A percentile compares a stretch with the other conserved stretches of the same genome.
Evolutionary conservation across 2,888 invertebrate genomes (phyloP).

Genomic region (Parasteatoda lunata): DNA sequence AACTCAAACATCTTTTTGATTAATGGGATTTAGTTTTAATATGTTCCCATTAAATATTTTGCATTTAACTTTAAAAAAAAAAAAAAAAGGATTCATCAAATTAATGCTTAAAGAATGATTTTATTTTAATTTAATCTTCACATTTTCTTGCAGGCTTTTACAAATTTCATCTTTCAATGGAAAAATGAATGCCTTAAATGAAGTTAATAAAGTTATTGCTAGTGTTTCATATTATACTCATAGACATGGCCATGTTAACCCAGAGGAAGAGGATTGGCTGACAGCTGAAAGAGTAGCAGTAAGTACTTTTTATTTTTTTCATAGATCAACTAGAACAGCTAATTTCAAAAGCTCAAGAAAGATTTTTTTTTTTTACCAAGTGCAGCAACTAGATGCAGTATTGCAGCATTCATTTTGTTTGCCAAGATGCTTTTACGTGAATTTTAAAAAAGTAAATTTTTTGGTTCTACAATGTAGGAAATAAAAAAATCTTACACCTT

Average conservation of each 20-base stretch:
- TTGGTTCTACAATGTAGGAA: no score
- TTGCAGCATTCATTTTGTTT: no score
- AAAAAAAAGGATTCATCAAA: background rate
- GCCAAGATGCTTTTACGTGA: no score
- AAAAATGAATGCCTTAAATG: constrained; percentile 98
- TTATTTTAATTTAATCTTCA: background rate
- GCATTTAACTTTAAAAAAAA: background rate
- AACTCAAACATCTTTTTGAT: no score
- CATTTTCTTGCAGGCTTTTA: constrained; percentile 79
- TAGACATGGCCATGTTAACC: constrained; percentile 79
- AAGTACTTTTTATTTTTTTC: constrained; percentile 74
- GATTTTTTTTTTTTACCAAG: no score
- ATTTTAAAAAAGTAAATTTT: no score
- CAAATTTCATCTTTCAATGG: constrained; percentile 99
- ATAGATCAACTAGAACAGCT: no score
- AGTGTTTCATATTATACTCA: constrained; percentile 92
- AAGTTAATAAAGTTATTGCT: constrained; percentile 96
- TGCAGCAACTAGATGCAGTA: no score
- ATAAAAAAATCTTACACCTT: no score
- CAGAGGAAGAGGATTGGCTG: constrained; percentile 92
- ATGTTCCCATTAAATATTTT: no score
- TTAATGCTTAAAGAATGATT: background rate
- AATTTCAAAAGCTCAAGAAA: no score
- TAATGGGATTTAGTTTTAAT: no score
- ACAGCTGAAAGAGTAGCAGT: constrained; percentile 96